Percentiles rank a stretch among this genome's conserved stretches.
Conservation (phyloP, 30 jellyfish, hydroid and myxozoan species). For the Aurelia sp. region DNA sequence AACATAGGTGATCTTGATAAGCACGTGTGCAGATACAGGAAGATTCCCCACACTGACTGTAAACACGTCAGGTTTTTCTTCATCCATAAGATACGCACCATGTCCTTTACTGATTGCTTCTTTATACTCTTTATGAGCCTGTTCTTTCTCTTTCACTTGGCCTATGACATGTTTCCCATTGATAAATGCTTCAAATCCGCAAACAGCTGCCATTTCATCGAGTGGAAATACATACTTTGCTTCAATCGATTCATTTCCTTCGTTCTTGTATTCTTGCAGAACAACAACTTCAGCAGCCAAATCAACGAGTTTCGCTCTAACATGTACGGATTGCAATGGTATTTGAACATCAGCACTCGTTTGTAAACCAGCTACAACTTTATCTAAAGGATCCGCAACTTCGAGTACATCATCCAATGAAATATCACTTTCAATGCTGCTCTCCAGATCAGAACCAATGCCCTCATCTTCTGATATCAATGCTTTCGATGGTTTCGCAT, state of each 20-base stretch:
- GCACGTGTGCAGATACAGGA: conserved; percentile 88
- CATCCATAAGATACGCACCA: conserved; percentile 94
- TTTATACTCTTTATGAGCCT: too few relatives aligned
- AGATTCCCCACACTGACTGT: conserved; percentile 95
- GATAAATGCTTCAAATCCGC: conserved; percentile 52
- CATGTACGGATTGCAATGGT: conserved; percentile 84
- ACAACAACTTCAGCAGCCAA: too few relatives aligned
- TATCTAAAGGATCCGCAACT: conserved; percentile 71
- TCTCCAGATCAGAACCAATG: conserved; percentile 65
- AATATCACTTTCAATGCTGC: conserved; percentile 15
- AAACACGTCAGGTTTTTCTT: conserved; percentile 89
- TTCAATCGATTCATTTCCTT: conserved; percentile 74
- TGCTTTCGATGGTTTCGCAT: background rate
- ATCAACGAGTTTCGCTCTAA: too few relatives aligned
- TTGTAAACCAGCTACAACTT: conserved; percentile 85
- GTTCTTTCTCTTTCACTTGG: too few relatives aligned
- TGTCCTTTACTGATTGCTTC: too few relatives aligned
- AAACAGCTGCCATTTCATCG: conserved; percentile 86
- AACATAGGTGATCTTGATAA: conserved; percentile 88
- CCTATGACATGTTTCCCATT: too few relatives aligned
- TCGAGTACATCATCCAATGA: background rate
- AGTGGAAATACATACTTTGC: conserved; percentile 40
- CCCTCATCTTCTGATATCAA: conserved; percentile 92
- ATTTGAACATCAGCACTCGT: conserved; percentile 45
- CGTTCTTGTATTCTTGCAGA: conserved; percentile 66